Conservation (phyloP, 2,113 vertebrate species). For the Platichthys stellatus region DNA sequence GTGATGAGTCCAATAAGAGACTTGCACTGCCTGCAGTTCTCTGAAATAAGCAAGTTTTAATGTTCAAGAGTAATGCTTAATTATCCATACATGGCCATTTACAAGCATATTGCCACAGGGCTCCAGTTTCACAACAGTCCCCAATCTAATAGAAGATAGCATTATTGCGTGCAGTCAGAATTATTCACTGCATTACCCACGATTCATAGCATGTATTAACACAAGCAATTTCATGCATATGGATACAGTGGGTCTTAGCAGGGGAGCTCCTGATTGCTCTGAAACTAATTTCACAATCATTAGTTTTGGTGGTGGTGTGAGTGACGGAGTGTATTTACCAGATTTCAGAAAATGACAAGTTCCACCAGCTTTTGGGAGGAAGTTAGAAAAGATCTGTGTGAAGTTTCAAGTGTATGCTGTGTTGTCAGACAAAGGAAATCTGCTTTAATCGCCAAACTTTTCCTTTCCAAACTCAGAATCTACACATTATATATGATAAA, state of each 20-base stretch:
- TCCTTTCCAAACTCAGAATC: not conserved
- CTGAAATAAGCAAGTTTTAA: slow-evolving; percentile 86
- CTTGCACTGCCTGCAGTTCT: slow-evolving; percentile 77
- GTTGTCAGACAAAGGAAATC: not conserved
- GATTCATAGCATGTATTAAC: slow-evolving; percentile 98
- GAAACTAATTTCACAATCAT: slow-evolving; percentile 99
- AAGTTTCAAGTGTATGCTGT: not conserved
- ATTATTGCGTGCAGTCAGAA: slow-evolving; percentile 94
- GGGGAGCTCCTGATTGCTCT: slow-evolving; percentile 94
- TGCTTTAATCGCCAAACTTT: not conserved
- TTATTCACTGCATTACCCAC: slow-evolving; percentile 93
- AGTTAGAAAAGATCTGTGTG: slow-evolving; percentile 23
- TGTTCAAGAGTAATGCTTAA: slow-evolving; percentile 87
- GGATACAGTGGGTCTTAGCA: slow-evolving; percentile 97
- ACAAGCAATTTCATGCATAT: slow-evolving; percentile 99
- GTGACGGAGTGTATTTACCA: slow-evolving; percentile 71
- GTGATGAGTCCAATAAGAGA: slow-evolving; percentile 8
- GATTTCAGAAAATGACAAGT: slow-evolving; percentile 67
- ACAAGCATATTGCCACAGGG: slow-evolving; percentile 91
- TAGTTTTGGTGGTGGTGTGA: slow-evolving; percentile 87
- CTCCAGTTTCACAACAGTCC: slow-evolving; percentile 83
- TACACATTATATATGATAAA: not conserved
- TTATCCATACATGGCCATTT: slow-evolving; percentile 90
- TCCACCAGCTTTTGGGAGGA: slow-evolving; percentile 41
- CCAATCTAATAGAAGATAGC: slow-evolving; percentile 92